phyloP scores from a whole-genome alignment of 2,797 vertebrate species.

The Acrossocheilus fasciatus region DNA sequence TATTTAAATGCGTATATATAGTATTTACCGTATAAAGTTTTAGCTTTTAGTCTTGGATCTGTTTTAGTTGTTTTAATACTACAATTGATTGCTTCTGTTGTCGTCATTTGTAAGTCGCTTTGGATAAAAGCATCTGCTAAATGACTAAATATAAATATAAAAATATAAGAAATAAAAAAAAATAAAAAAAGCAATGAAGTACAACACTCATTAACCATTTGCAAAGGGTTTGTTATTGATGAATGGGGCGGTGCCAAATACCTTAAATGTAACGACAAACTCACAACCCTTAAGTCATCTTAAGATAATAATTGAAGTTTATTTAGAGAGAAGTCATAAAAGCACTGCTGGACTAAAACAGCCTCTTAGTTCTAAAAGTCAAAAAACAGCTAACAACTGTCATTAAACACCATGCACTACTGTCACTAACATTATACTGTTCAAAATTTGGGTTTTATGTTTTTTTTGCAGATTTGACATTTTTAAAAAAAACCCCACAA shows the following conservation, averaged over 20 bases:
- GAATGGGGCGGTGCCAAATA: background rate
- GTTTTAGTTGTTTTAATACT: too few relatives aligned
- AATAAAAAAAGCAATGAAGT: background rate
- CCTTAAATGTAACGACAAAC: background rate
- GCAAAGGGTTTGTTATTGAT: background rate
- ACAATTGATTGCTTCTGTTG: too few relatives aligned
- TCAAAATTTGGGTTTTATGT: background rate
- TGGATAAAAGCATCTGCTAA: too few relatives aligned
- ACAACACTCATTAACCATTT: background rate
- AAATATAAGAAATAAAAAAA: too few relatives aligned
- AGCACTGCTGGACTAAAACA: background rate
- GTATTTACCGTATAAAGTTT: too few relatives aligned
- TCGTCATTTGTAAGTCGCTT: too few relatives aligned
- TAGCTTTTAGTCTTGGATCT: too few relatives aligned
- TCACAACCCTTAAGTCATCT: background rate
- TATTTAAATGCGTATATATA: too few relatives aligned
- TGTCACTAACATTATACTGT: background rate
- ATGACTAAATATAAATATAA: too few relatives aligned
- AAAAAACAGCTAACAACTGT: background rate
- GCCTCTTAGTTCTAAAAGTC: background rate
- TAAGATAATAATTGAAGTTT: background rate
- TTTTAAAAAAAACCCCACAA: background rate
- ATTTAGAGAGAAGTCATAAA: background rate
- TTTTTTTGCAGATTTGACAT: background rate
- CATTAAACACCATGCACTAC: background rate